A percentile compares a stretch with the other conserved stretches of the same genome.
Conservation (phyloP, 2,888 invertebrate species). For the Amphiduros pacificus region DNA sequence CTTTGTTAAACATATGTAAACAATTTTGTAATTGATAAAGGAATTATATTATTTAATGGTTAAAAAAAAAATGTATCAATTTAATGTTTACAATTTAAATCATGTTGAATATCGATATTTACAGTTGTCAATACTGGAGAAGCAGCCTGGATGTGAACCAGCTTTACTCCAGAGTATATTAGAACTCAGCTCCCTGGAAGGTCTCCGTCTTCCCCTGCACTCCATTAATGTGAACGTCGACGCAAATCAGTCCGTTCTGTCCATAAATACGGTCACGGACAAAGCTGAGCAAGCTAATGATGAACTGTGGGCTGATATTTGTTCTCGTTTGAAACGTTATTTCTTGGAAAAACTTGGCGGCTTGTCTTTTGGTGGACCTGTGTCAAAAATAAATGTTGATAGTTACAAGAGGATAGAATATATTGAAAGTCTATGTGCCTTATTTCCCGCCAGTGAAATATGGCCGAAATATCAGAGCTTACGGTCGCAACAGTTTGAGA, state of each 20-base stretch:
- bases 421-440: constrained; percentile 45
- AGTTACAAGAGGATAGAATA: constrained; percentile 41
- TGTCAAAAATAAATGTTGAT: constrained; percentile 33
- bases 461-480: constrained; percentile 38
- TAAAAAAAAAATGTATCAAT: too few species aligned
- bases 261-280: constrained; percentile 49
- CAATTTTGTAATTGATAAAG: too few species aligned
- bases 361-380: constrained; percentile 35
- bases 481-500: constrained; percentile 44
- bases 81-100: too few species aligned
- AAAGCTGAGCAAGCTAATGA: constrained; percentile 42
- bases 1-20: too few species aligned
- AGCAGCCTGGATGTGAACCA: constrained; percentile 51
- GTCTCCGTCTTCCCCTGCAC: constrained; percentile 45
- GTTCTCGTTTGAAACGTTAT: constrained; percentile 33
- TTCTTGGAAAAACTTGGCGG: constrained; percentile 41
- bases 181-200: constrained; percentile 48
- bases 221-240: too few species aligned
- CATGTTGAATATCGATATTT: constrained; percentile 5
- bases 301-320: constrained; percentile 44
- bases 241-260: constrained; percentile 43
- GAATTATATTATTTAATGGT: too few species aligned
- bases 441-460: constrained; percentile 46
- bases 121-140: constrained; percentile 40
- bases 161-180: constrained; percentile 46